phyloP scores from a whole-genome alignment of 2,113 vertebrate species.

The Ramphastos sulfuratus region DNA sequence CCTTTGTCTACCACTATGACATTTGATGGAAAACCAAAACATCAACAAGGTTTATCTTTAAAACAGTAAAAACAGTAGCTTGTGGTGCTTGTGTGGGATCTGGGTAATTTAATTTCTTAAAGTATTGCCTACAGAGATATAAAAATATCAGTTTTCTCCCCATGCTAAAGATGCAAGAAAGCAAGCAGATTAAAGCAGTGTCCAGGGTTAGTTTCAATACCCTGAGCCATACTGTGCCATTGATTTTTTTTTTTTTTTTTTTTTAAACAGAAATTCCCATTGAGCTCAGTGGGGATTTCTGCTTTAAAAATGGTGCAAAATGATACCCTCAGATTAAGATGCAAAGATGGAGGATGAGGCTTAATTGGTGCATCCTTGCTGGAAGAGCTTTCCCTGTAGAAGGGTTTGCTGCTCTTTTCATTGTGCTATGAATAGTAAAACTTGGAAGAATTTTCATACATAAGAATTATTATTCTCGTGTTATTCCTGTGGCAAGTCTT shows the following conservation, averaged over 20 bases:
- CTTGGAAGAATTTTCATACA: neutral
- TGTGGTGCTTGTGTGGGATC: neutral
- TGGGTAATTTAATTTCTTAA: conserved; percentile 20
- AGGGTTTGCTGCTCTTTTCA: conserved; percentile 39
- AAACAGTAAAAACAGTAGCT: conserved; percentile 34
- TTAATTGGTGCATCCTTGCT: neutral
- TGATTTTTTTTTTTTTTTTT: conserved; percentile 32
- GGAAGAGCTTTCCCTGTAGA: conserved; percentile 26
- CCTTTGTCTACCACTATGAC: conserved; percentile 25
- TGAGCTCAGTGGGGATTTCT: conserved; percentile 22
- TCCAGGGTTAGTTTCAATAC: neutral
- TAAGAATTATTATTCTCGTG: neutral
- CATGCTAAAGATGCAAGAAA: neutral
- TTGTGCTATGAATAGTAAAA: neutral
- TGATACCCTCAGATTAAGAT: conserved; percentile 15
- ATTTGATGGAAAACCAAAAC: conserved; percentile 20
- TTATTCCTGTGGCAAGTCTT: neutral
- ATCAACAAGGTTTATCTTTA: conserved; percentile 34
- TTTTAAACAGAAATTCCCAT: conserved; percentile 23
- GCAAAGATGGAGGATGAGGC: conserved; percentile 16
- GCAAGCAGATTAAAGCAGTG: neutral
- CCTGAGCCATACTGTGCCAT: neutral
- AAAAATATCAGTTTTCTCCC: neutral
- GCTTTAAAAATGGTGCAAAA: conserved; percentile 34
- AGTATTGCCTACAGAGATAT: neutral